A percentile compares a stretch with the other conserved stretches of the same genome.
Evolutionary conservation across 92 coral and sea anemone species (phyloP).

Genomic region (Plumapathes pennacea): DNA sequence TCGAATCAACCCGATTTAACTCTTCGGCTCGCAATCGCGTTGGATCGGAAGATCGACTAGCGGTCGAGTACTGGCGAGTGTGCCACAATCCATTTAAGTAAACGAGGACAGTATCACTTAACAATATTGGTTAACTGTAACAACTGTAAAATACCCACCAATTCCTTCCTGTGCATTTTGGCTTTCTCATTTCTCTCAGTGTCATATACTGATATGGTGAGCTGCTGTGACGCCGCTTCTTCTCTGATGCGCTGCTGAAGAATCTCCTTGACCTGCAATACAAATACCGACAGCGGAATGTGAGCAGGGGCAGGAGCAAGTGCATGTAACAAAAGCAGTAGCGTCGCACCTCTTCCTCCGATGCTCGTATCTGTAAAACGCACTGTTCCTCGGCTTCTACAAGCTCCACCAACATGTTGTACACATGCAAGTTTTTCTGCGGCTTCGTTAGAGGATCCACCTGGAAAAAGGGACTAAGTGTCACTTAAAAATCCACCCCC

Average conservation of each 20-base stretch:
- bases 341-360: conserved; percentile 88
- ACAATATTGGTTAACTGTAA: too few relatives aligned
- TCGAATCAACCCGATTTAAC: too few relatives aligned
- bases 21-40: too few relatives aligned
- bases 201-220: conserved; percentile 92
- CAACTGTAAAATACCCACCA: too few relatives aligned
- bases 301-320: background rate
- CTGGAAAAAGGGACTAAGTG: conserved; percentile 34
- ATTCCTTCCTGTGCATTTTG: conserved; percentile 86
- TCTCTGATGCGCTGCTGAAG: conserved; percentile 91
- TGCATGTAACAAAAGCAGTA: background rate
- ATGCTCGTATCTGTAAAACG: conserved; percentile 79
- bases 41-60: too few relatives aligned
- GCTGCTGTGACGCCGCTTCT: conserved; percentile 86
- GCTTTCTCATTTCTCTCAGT: conserved; percentile 99
- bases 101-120: too few relatives aligned
- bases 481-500: too few relatives aligned
- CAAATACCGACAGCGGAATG: background rate
- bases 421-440: conserved; percentile 83
- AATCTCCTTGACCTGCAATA: conserved; percentile 80
- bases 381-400: conserved; percentile 93
- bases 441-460: conserved; percentile 95
- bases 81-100: too few relatives aligned
- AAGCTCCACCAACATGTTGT: conserved; percentile 82
- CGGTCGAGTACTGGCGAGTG: too few relatives aligned